A percentile compares a stretch with the other conserved stretches of the same genome.
phyloP scores from a whole-genome alignment of 2,797 vertebrate species.

The Mormyrops boulengeri region DNA sequence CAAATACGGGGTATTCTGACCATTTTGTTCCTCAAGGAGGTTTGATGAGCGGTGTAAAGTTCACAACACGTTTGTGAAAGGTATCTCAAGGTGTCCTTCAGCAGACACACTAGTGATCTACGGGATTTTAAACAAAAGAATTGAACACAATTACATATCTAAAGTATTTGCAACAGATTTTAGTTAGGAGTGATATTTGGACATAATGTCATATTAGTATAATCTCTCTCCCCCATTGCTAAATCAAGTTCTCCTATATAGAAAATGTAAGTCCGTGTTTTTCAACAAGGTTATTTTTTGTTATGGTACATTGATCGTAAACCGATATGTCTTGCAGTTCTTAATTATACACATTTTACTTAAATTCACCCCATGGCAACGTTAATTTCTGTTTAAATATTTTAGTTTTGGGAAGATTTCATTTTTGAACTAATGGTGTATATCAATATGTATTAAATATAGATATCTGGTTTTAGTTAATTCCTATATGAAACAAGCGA shows the following conservation, averaged over 20 bases:
- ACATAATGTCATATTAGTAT: neutral
- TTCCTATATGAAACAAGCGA: neutral
- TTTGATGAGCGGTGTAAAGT: neutral
- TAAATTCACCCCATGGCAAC: neutral
- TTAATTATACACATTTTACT: neutral
- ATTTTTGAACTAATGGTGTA: neutral
- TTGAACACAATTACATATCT: neutral
- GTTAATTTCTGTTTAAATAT: neutral
- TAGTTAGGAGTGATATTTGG: neutral
- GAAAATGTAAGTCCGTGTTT: neutral
- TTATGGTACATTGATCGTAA: neutral
- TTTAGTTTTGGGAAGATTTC: neutral
- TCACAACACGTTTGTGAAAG: neutral
- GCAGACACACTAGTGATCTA: neutral
- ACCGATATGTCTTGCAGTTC: neutral
- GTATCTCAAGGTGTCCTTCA: constrained; percentile 5
- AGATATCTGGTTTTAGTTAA: neutral
- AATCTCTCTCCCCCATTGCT: neutral
- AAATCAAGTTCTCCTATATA: neutral
- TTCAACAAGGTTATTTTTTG: neutral
- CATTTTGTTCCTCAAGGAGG: constrained; percentile 24
- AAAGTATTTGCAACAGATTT: neutral
- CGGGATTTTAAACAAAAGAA: neutral
- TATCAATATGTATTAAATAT: neutral
- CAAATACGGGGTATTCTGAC: constrained; percentile 52